These are phyloP conservation scores for Blastomussa wellsi DNA, from an alignment of 92 coral and sea anemone species.

Conservation along the genomic window DNA sequence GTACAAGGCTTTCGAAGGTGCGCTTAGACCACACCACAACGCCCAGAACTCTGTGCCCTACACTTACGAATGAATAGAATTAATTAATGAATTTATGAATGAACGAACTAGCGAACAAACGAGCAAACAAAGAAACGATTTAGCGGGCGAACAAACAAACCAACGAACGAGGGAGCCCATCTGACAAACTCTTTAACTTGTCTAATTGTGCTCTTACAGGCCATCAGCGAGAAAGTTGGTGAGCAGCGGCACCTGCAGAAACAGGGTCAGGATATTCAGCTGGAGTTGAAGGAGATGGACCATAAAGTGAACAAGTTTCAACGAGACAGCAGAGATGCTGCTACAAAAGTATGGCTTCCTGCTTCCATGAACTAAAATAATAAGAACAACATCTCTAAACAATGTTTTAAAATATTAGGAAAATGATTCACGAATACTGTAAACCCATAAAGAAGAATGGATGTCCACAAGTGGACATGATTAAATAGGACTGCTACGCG, in stretches of 20 bases:
- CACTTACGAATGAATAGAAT: too few relatives aligned
- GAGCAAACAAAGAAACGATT: too few relatives aligned
- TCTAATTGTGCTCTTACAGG: conserved; percentile 56
- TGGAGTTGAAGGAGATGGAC: conserved; percentile 87
- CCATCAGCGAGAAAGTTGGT: conserved; percentile 72
- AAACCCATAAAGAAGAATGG: neutral
- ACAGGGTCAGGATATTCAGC: conserved; percentile 66
- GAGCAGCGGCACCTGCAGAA: conserved; percentile 69
- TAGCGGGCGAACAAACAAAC: too few relatives aligned
- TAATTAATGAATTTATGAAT: too few relatives aligned
- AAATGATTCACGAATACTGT: neutral
- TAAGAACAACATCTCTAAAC: neutral
- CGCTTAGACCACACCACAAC: too few relatives aligned
- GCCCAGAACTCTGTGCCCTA: too few relatives aligned
- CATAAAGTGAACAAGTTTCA: conserved; percentile 90
- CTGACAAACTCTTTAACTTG: too few relatives aligned
- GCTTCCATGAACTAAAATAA: neutral
- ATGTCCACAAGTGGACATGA: neutral
- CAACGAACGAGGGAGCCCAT: too few relatives aligned
- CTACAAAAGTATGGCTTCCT: conserved; percentile 62
- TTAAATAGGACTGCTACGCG: neutral
- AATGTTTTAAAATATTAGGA: neutral
- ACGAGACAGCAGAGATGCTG: conserved; percentile 89
- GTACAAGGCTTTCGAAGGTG: too few relatives aligned
- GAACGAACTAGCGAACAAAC: too few relatives aligned